These are phyloP conservation scores for Drosophila triauraria DNA, from an alignment of 1,140 invertebrate genomes.

Conservation along the genomic window DNA sequence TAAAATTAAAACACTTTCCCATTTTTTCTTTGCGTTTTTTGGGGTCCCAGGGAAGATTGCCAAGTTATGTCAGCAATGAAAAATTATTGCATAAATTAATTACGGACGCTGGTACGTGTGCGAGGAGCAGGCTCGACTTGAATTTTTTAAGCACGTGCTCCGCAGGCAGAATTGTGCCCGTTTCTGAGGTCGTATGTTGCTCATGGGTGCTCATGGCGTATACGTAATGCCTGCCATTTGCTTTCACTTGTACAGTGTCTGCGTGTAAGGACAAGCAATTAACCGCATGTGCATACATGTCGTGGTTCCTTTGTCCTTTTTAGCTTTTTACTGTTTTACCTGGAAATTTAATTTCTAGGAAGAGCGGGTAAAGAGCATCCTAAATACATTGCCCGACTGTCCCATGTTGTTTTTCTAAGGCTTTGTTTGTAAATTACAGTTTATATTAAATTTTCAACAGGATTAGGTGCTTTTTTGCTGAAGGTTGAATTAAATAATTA, in stretches of 20 bases:
- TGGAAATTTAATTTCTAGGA: conserved; percentile 57
- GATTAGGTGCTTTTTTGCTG: background rate
- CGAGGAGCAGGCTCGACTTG: conserved; percentile 20
- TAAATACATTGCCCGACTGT: conserved; percentile 2
- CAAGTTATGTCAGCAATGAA: conserved; percentile 79
- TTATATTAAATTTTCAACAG: background rate
- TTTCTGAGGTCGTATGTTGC: conserved; percentile 28
- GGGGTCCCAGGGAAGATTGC: conserved; percentile 42
- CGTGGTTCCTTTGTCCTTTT: conserved; percentile 32
- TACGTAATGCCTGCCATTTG: conserved; percentile 57
- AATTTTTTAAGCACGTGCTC: conserved; percentile 71
- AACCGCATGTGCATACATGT: conserved; percentile 63
- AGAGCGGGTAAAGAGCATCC: background rate
- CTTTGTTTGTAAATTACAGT: too few relatives aligned
- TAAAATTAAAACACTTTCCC: conserved; percentile 71
- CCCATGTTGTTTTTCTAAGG: background rate
- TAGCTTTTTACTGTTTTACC: conserved; percentile 51
- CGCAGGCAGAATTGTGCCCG: conserved; percentile 24
- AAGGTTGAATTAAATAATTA: background rate
- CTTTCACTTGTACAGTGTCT: conserved; percentile 21
- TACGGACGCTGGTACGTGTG: conserved; percentile 54
- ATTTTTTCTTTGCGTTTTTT: conserved; percentile 6
- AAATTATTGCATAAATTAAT: conserved; percentile 84
- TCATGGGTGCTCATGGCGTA: conserved; percentile 36
- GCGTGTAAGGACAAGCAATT: conserved; percentile 63